Evolutionary conservation across 2,888 invertebrate species (phyloP), one percentile per base, ranked within the genome.

Genomic region (Macaria liturata): DNA sequence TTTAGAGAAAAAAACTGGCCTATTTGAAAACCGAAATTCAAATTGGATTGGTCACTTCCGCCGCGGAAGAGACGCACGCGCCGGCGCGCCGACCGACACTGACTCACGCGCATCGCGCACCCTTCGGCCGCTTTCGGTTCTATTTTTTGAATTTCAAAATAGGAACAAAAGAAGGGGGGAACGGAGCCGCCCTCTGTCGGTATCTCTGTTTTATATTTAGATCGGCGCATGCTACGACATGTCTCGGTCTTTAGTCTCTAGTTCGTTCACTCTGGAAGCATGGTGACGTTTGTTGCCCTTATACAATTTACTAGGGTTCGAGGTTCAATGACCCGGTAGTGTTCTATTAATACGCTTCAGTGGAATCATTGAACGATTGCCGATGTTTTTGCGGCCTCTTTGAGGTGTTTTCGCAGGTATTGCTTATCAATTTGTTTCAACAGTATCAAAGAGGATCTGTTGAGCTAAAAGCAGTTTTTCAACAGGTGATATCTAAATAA

Each of bases 161-260:
- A 90, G 86, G 87, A 91, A 91, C 90, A 91, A 91, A 91, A 90
- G 88, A 85, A 90, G 87, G 78, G 85, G 87, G 88, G 87, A 86
- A 84, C 85, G 82, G 20, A 80, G 84, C 87, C 66, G 88, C 90
- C 90, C 88, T 87, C 87, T 73, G 82, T 72, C 76, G 74, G 72
- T 73, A 70, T 72, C 74, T 67, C 61, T 68, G 65, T 77, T 76
- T 20, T 83, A 88, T 74, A 83, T 86, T 80, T 87, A 81, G 82
- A 81, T 77, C 80, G 80, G 76, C 84, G 77, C 84, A 81, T 78
- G 84, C 81, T 77, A 76, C 77, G 78, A 76, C 81, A 74, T 73
- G 81, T 79, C 68, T 70, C 68, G 72, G 74, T 66, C 57, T 63
- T 69, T 65, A 69, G 68, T 20, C 20, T 20, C 20, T 20, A 20